These are phyloP conservation scores for Theristicus caerulescens DNA, from an alignment of 2,113 vertebrate species.

Conservation along the genomic window DNA sequence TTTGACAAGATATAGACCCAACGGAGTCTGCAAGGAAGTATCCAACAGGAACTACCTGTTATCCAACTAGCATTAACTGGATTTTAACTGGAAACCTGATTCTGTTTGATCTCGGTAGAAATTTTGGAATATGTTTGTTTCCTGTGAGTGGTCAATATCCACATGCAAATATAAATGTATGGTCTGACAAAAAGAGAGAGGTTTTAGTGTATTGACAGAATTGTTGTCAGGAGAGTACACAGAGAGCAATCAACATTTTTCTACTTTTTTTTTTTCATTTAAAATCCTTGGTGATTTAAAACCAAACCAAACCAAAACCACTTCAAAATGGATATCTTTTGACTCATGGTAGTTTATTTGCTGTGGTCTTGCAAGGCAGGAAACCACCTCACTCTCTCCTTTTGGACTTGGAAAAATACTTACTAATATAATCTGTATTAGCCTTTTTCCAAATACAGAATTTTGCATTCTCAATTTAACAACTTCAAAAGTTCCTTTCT, in stretches of 20 bases:
- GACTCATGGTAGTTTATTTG: neutral
- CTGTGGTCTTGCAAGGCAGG: neutral
- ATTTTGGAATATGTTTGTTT: neutral
- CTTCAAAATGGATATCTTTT: neutral
- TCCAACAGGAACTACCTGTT: neutral
- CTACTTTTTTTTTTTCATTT: neutral
- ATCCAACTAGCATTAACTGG: neutral
- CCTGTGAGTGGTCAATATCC: neutral
- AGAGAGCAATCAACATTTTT: neutral
- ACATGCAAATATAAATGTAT: neutral
- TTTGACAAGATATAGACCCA: neutral
- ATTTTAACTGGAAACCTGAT: neutral
- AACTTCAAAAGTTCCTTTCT: neutral
- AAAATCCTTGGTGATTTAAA: neutral
- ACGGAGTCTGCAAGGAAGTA: neutral
- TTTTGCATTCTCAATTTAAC: neutral
- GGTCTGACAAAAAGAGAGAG: neutral
- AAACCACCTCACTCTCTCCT: neutral
- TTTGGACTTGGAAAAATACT: neutral
- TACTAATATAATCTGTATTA: neutral
- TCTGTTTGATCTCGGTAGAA: neutral
- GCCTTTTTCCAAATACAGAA: neutral
- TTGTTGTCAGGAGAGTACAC: neutral
- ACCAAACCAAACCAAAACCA: neutral
- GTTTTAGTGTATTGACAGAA: neutral